A percentile compares a stretch with the other conserved stretches of the same genome.
Conservation (phyloP, 1,140 invertebrate genomes). For the Probaryconus sp. region DNA sequence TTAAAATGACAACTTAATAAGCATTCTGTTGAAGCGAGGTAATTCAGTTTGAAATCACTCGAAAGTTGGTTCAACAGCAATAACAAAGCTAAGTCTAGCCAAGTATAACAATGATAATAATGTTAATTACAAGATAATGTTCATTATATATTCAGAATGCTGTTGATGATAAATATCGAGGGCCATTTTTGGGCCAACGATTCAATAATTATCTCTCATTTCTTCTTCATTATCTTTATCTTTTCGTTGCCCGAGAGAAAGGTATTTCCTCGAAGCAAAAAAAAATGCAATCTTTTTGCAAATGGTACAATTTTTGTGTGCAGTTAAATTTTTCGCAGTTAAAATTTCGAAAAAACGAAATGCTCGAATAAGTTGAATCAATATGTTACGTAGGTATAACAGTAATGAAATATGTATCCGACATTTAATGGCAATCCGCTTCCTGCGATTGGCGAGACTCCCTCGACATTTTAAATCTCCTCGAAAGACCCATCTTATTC, state of each 20-base stretch:
- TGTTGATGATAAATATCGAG: no score
- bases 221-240: no score
- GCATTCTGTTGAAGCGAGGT: not conserved
- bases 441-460: not conserved
- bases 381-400: not conserved
- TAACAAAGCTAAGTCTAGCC: not conserved
- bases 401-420: not conserved
- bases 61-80: conserved; percentile 3
- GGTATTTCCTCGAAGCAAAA: no score
- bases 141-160: not conserved
- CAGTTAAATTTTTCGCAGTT: no score
- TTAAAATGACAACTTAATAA: conserved; percentile 7
- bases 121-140: conserved; percentile 7
- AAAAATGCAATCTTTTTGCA: no score
- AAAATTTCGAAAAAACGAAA: no score
- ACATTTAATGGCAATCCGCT: not conserved
- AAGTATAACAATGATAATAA: conserved; percentile 6
- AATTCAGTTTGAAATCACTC: conserved; percentile 2
- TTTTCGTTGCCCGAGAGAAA: no score
- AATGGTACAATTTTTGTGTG: no score
- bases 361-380: not conserved
- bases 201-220: no score
- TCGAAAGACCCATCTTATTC: conserved; percentile 1
- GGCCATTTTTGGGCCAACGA: no score
- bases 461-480: conserved; percentile 3